Evolutionary conservation across 2,113 vertebrate species (phyloP).

Genomic region (Baryphthengus martii): DNA sequence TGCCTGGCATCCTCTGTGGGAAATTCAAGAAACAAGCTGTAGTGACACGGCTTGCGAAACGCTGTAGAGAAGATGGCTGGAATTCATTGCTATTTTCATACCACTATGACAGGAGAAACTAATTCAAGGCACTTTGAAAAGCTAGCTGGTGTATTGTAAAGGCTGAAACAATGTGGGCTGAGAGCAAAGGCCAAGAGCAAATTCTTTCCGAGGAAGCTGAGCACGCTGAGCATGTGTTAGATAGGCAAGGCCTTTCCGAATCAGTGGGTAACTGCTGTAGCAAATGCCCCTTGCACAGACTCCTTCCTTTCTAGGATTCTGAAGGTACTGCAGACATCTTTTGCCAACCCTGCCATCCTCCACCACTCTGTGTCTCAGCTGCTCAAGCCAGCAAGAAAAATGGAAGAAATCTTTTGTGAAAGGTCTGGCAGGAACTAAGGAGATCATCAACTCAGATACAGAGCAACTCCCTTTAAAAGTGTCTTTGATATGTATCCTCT

Average conservation of each 20-base stretch:
- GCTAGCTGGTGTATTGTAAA: neutral
- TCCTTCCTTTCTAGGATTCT: neutral
- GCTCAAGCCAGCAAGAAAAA: neutral
- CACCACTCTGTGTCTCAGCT: neutral
- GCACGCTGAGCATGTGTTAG: neutral
- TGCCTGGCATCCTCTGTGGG: neutral
- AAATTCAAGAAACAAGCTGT: neutral
- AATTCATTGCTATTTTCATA: neutral
- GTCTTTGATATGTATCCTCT: constrained; percentile 7
- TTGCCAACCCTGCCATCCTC: neutral
- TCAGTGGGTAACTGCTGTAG: neutral
- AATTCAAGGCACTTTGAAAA: neutral
- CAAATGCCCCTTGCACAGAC: neutral
- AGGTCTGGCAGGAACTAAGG: neutral
- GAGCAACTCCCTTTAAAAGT: neutral
- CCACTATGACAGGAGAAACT: neutral
- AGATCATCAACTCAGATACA: neutral
- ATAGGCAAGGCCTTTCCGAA: neutral
- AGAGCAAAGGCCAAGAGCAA: neutral
- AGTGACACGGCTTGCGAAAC: neutral
- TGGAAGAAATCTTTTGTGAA: neutral
- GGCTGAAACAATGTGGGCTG: neutral
- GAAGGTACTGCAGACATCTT: neutral
- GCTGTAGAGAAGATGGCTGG: neutral
- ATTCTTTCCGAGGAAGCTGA: neutral